phyloP scores from a whole-genome alignment of 2,113 vertebrate genomes.

The Centropristis striata region DNA sequence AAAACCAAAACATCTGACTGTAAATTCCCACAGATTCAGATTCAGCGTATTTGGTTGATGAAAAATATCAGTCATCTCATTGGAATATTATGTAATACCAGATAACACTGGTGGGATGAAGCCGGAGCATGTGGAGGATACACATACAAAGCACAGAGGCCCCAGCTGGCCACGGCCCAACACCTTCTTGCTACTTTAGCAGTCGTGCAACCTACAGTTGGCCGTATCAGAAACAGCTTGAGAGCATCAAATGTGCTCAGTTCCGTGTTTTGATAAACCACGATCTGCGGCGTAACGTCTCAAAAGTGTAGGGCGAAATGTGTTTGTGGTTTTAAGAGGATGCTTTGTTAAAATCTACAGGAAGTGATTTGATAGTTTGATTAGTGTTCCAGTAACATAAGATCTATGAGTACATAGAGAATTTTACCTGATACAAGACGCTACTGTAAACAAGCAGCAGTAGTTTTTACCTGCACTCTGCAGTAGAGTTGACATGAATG shows the following conservation, averaged over 20 bases:
- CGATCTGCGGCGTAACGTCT: background rate
- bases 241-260: background rate
- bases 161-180: too few relatives aligned
- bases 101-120: background rate
- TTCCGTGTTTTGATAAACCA: background rate
- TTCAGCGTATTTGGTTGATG: background rate
- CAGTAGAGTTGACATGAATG: constrained; percentile 18
- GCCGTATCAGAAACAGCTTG: background rate
- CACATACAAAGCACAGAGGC: background rate
- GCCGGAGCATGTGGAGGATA: background rate
- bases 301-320: background rate
- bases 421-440: background rate
- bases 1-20: background rate
- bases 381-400: background rate
- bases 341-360: background rate
- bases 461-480: background rate
- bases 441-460: background rate
- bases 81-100: background rate
- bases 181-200: background rate
- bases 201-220: background rate
- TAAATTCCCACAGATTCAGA: background rate
- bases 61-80: background rate
- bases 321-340: background rate
- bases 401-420: background rate
- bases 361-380: background rate